A percentile compares a stretch with the other conserved stretches of the same genome.
Evolutionary conservation across 2,888 invertebrate genomes (phyloP).

Genomic region (Tenthredo mesomela): DNA sequence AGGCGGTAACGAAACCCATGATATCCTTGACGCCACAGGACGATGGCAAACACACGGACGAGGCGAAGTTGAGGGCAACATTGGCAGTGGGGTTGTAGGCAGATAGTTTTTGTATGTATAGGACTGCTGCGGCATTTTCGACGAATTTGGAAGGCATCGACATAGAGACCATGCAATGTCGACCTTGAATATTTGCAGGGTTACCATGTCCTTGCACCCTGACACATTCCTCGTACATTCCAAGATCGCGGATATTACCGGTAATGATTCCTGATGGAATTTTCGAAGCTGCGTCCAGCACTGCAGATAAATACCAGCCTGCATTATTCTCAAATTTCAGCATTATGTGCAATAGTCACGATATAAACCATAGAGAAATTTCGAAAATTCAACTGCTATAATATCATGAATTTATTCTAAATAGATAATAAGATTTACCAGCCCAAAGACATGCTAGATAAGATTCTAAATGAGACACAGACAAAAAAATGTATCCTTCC

Average conservation of each 20-base stretch:
- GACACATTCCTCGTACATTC: constrained; percentile 78
- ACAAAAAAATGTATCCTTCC: too few relatives aligned
- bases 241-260: constrained; percentile 77
- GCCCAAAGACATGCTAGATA: too few relatives aligned
- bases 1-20: constrained; percentile 52
- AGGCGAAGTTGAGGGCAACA: constrained; percentile 65
- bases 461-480: too few relatives aligned
- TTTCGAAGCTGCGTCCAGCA: constrained; percentile 79
- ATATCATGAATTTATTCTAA: too few relatives aligned
- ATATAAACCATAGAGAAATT: too few relatives aligned
- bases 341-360: too few relatives aligned
- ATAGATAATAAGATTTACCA: too few relatives aligned
- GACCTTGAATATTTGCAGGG: constrained; percentile 72
- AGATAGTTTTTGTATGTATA: not conserved
- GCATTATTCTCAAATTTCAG: too few relatives aligned
- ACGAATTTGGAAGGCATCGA: constrained; percentile 3
- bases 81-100: not conserved
- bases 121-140: not conserved
- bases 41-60: constrained; percentile 77
- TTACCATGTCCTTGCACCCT: constrained; percentile 60
- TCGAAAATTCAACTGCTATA: too few relatives aligned
- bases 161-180: constrained; percentile 72
- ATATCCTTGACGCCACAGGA: constrained; percentile 74
- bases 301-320: constrained; percentile 67
- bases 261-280: constrained; percentile 77